Base-by-base conservation (phyloP, 2,113 vertebrate species). In the Hirundichthys speculiger region DNA sequence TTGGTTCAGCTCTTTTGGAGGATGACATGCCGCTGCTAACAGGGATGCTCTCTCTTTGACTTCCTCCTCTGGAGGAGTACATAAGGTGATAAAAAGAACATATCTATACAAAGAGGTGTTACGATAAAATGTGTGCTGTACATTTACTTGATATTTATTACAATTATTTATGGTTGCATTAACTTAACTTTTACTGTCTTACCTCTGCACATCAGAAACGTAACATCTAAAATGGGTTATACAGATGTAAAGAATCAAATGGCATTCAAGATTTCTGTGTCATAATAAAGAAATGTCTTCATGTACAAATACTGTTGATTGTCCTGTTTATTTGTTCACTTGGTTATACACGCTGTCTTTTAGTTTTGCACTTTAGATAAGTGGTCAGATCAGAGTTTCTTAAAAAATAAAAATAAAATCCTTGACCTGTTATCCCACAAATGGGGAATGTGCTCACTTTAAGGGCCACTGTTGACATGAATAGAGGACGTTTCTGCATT, bases 61-160 rank as follows among this genome's bases (percentile, higher is more conserved):
- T 66, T 49, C 55, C 74, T 90, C 52, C 56, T 47, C 3, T 19
- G 15, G 74, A 62, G 40, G 21, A 48, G 69, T 21, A 63, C 78
- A 84, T 27, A 79, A 88, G 56, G 75, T 63, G 72, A 79, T 79
- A 81, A 77, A 86, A 89, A 86, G 85, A 85, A 91, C 92, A 66
- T 76, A 77, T 81, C 90, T 69, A 85, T 87, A 64, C 84, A 91
- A 85, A 73, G 87, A 86, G 71, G 82, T 92, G 93, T 94, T 88
- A 69, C 71, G 82, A 90, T 88, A 80, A 87, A 80, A 90, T 83
- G 85, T 82, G 92, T 94, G 95, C 96, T 95, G 94, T 93, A 92
- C 93, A 95, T 93, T 96, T 93, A 95, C 93, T 96, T 93, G 94
- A 80, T 98, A 98, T 99, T 98, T 99, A 98, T 99, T 96, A 94